Evolutionary conservation across 2,888 invertebrate genomes (phyloP), one percentile per base, ranked within the genome.

Genomic region (Diarsia rubi): DNA sequence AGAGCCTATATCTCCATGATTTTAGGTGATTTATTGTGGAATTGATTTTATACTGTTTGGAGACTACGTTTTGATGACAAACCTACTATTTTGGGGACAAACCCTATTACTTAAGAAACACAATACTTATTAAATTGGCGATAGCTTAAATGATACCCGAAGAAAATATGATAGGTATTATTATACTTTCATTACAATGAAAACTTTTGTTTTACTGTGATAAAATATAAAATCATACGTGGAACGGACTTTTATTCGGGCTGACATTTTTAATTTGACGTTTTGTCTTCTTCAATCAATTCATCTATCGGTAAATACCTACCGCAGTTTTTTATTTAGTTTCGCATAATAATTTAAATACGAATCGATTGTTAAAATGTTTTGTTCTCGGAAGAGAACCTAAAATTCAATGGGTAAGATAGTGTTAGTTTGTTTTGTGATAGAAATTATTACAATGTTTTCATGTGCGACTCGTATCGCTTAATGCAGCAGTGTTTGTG

Each of bases 331-430:
- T 87, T 85, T 79, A 76, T 80, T 82, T 83, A 83, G 81, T 77
- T 78, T 86, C 73, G 78, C 82, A 0, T 37, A 47, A 0, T 82
- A 79, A 73, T 66, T 75, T 65, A 69, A 75, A 75, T 83, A 81
- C 85, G 31, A 80, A 80, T 79, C 67, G 71, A 82, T 87, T 86
- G 69, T 71, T 86, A 93, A 87, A 92, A 96, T 95, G 96, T 92
- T 89, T 93, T 95, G 96, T 96, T 96, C 96, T 96, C 96, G 91
- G 66, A 92, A 92, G 96, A 95, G 96, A 93, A 96, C 96, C 93
- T 96, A 93, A 95, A 90, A 90, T 92, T 93, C 93, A 89, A 96
- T 95, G 96, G 96, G 96, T 96, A 94, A 95, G 96, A 88, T 89
- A 72, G 67, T 77, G 66, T 73, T 85, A 74, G 47, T 62, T 76